Evolutionary conservation across 2,113 vertebrate genomes (phyloP).

Genomic region (Paratilapia polleni): DNA sequence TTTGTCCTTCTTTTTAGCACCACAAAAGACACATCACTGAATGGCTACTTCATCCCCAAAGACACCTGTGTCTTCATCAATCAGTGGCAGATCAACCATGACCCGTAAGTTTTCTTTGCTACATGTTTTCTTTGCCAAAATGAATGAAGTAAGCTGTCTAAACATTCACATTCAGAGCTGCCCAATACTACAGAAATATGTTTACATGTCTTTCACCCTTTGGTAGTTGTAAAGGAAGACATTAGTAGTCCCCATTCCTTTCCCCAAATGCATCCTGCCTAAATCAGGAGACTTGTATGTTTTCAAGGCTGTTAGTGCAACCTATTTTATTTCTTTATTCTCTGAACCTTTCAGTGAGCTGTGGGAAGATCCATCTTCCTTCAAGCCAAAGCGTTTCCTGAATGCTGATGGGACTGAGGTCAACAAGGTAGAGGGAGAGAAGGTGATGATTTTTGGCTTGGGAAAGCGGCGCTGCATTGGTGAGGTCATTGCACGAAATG

Average conservation of each 20-base stretch:
- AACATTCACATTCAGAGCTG: neutral
- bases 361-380: slow-evolving; percentile 89
- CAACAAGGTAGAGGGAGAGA: slow-evolving; percentile 81
- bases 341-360: slow-evolving; percentile 76
- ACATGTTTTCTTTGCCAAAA: neutral
- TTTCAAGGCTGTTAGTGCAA: neutral
- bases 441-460: slow-evolving; percentile 87
- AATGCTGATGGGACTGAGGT: slow-evolving; percentile 67
- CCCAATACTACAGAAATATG: neutral
- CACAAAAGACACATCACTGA: slow-evolving; percentile 84
- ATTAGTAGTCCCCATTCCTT: neutral
- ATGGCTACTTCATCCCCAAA: slow-evolving; percentile 91
- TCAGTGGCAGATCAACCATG: slow-evolving; percentile 96
- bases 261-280: neutral
- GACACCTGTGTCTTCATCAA: slow-evolving; percentile 92
- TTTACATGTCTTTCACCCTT: neutral
- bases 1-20: slow-evolving; percentile 79
- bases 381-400: slow-evolving; percentile 90
- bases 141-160: neutral
- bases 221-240: neutral
- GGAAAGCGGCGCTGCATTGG: slow-evolving; percentile 91
- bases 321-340: neutral
- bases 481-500: slow-evolving; percentile 86
- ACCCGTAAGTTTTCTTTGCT: slow-evolving; percentile 83
- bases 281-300: neutral